Base-by-base conservation (phyloP, 2,888 invertebrate genomes). In the Hipparchia semele region DNA sequence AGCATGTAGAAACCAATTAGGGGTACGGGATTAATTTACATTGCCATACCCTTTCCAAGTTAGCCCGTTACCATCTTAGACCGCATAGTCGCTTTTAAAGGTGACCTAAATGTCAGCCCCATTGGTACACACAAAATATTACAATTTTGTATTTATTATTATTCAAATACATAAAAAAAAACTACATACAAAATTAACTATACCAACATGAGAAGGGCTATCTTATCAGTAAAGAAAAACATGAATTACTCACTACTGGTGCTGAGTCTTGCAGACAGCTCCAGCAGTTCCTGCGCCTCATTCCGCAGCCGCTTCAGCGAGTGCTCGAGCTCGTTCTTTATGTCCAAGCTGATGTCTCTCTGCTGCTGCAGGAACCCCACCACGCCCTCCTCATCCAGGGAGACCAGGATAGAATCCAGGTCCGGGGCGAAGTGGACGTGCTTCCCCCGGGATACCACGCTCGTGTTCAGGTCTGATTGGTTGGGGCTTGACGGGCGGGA, bases 341-440 rank as follows among this genome's bases (percentile, higher is more conserved):
- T 90, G 78, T 95, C 95, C 0, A 93, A 87, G 72, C 95, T 93
- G 54, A 95, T 80, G 80, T 95, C 94, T 8, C 89, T 80, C 80
- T 92, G 91, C n/a, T 87, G 84, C 72, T 95, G 95, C 12, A 96
- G 88, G 80, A 94, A 95, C 64, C 94, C 94, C 54, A 94, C 88
- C 10, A 96, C 88, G 45, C 94, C 94, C 10, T 95, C 95, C 81
- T 95, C 94, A 75, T 96, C 96, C 62, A 96, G 94, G 68, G 95
- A 94, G 71, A 94, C 94, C 73, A 95, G 89, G 72, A 95, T 91
- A 68, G 91, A 95, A 79, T 89, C 92, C 60, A 96, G 94, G 84
- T 96, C 95, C 0, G 97, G 97, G 13, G 96, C 96, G 81, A 97
- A 95, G 83, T 96, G 97, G 60, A 97, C 95, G 79, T 95, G 94